A percentile compares a stretch with the other conserved stretches of the same genome.
Conservation (phyloP, 2,797 vertebrate genomes). For the Benthosema pterotum region DNA sequence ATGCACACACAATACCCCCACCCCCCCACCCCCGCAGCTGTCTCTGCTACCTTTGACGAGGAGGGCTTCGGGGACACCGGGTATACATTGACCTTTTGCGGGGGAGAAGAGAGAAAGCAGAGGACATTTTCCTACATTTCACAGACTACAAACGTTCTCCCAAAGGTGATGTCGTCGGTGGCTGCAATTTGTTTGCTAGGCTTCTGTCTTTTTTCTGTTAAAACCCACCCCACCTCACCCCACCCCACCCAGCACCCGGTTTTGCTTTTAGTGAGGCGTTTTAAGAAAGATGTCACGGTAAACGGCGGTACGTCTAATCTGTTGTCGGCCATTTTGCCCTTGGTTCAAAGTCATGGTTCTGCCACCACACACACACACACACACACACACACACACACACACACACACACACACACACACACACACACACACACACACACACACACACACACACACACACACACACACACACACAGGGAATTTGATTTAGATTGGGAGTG, state of each 20-base stretch:
- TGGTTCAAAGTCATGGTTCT: slow-evolving; percentile 62
- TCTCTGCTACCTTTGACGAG: slow-evolving; percentile 40
- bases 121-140: slow-evolving; percentile 15
- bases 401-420: slow-evolving; percentile 5
- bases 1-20: no score
- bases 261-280: slow-evolving; percentile 34
- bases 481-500: slow-evolving; percentile 53
- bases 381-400: slow-evolving; percentile 10
- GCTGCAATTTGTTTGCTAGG: slow-evolving; percentile 39
- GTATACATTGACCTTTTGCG: slow-evolving; percentile 25
- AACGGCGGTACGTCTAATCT: slow-evolving; percentile 54
- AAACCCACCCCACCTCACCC: slow-evolving; percentile 30
- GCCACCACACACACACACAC: slow-evolving; percentile 32
- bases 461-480: slow-evolving; percentile 37
- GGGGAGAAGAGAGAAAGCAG: slow-evolving; percentile 7
- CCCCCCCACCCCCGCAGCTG: slow-evolving; percentile 28
- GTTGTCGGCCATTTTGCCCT: slow-evolving; percentile 51
- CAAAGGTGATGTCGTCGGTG: slow-evolving; percentile 8
- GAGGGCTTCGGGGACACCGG: slow-evolving; percentile 22
- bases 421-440: slow-evolving; percentile 46
- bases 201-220: background rate
- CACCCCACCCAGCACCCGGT: background rate
- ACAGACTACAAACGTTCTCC: slow-evolving; percentile 17
- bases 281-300: slow-evolving; percentile 47
- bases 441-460: slow-evolving; percentile 48